A percentile compares a stretch with the other conserved stretches of the same genome.
phyloP scores from a whole-genome alignment of 2,888 invertebrate genomes.

The Lycocerus yunnanus region DNA sequence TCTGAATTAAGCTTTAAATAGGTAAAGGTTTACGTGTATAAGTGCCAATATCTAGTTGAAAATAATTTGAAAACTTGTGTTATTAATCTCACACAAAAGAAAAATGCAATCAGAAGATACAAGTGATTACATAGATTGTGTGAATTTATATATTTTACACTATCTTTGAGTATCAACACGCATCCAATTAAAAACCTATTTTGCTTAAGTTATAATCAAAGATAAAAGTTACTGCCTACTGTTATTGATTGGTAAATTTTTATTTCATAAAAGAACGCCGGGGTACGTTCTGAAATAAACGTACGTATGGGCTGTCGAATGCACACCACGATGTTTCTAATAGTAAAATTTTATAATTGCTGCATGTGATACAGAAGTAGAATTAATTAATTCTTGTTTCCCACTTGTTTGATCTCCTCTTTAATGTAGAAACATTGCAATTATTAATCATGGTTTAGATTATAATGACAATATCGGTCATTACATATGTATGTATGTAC shows the following conservation, averaged over 20 bases:
- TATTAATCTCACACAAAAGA: not conserved
- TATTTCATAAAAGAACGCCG: not conserved
- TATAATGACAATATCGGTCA: not conserved
- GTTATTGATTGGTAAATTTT: not conserved
- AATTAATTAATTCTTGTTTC: not conserved
- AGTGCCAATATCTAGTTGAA: not conserved
- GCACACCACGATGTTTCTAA: not conserved
- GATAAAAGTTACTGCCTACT: not conserved
- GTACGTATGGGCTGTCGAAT: not conserved
- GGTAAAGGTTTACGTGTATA: not conserved
- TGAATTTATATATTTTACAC: not conserved
- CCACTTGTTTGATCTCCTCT: not conserved
- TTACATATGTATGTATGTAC: not conserved
- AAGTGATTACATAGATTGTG: not conserved
- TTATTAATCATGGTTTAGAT: not conserved
- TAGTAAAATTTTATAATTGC: not conserved
- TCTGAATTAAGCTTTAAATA: constrained; percentile 35
- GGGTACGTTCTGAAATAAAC: not conserved
- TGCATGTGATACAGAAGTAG: not conserved
- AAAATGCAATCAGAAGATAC: not conserved
- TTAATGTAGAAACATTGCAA: not conserved
- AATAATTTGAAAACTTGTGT: not conserved
- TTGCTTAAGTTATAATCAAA: not conserved
- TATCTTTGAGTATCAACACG: not conserved
- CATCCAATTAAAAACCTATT: not conserved